Evolutionary conservation across 2,113 vertebrate species (phyloP).

Genomic region (Pelodiscus sinensis): DNA sequence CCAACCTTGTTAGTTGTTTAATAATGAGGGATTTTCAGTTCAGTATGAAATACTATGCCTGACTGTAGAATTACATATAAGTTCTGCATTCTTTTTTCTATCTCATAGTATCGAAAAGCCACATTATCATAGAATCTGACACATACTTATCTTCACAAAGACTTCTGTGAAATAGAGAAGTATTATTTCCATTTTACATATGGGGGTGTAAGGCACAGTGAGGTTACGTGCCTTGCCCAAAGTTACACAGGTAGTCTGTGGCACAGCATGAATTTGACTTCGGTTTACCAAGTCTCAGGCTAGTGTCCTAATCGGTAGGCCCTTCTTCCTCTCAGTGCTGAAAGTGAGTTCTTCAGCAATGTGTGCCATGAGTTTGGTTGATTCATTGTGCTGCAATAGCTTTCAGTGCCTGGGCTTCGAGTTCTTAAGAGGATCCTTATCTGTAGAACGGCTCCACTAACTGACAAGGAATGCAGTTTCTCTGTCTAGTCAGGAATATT

Average conservation of each 20-base stretch:
- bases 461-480: not conserved
- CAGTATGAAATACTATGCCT: not conserved
- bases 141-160: not conserved
- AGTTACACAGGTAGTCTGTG: not conserved
- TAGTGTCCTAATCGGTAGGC: not conserved
- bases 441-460: not conserved
- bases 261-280: not conserved
- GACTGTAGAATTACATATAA: not conserved
- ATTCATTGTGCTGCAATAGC: not conserved
- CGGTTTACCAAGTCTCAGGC: not conserved
- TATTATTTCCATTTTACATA: not conserved
- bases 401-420: not conserved
- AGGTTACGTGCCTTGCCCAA: not conserved
- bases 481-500: not conserved
- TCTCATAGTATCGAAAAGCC: not conserved
- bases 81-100: too few species aligned
- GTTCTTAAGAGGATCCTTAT: not conserved
- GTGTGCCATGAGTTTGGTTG: not conserved
- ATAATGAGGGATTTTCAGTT: not conserved
- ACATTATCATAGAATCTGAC: not conserved
- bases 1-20: not conserved
- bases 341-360: not conserved
- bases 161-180: not conserved
- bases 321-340: not conserved
- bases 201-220: not conserved